Base-by-base conservation (phyloP, 1,140 invertebrate genomes). In the Chironomus tepperi region DNA sequence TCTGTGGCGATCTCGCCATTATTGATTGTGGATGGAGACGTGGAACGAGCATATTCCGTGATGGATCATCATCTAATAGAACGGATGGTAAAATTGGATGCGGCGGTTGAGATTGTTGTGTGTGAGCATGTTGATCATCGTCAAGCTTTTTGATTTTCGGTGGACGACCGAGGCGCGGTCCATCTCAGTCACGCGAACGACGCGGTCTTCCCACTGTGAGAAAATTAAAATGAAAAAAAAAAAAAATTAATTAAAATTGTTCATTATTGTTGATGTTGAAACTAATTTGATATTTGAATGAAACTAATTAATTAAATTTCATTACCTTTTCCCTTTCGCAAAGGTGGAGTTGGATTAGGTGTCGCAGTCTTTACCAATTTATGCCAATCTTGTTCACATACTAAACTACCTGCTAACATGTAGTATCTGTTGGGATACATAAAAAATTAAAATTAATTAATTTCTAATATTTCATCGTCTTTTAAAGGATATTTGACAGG, bases 331-430 rank as follows among this genome's bases (percentile, higher is more conserved):
- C 91, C 91, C 85, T 93, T 93, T 81, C 92, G 88, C 75, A 92
- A 89, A 1, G 89, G 87, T 76, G 88, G 86, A 43, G 88, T 87
- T 67, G 85, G 83, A 42, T 86, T 84, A 75, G 85, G 84, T 76
- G 85, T 34, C 24, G 24, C 85, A 76, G 87, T 83, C 83, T 95
- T 95, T 80, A 94, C 86, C 79, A 95, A 87, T 84, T 96, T 96
- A 80, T 94, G 92, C 89, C 93, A 96, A 85, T 96, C 94, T 83
- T 94, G 91, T 84, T 96, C 94, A 86, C 94, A 96, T 34, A 96
- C 89, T 77, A 94, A 86, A 78, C 88, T 90, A 47, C 93, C 93
- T 77, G 91, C 90, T 77, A 95, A 83, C 83, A 95, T 88, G 81
- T 93, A 92, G 84, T 94, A 95, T 83, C 90, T 90, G 79, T 16